Evolutionary conservation across 2,888 invertebrate genomes (phyloP).

Genomic region (Eurois occulta): DNA sequence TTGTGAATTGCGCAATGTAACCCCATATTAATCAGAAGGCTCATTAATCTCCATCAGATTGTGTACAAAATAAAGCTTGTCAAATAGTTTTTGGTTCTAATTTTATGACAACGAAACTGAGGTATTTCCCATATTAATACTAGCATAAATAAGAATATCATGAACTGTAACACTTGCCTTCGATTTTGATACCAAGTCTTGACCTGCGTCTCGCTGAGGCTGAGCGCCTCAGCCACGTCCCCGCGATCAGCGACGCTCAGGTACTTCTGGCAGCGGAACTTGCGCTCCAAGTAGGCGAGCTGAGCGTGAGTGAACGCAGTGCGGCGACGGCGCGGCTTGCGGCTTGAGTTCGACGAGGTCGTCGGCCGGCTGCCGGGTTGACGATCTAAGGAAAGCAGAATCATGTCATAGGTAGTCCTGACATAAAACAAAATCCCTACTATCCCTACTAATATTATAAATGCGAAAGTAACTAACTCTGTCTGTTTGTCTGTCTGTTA

Average conservation of each 20-base stretch:
- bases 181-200: constrained; percentile 99
- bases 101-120: background rate
- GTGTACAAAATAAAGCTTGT: background rate
- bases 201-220: constrained; percentile 97
- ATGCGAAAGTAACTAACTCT: too few species aligned
- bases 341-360: constrained; percentile 86
- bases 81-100: background rate
- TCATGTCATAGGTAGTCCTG: background rate
- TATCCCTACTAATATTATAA: too few species aligned
- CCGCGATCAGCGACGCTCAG: constrained; percentile 97
- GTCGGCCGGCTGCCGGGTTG: constrained; percentile 71
- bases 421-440: background rate
- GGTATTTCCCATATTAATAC: background rate
- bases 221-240: constrained; percentile 97
- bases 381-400: constrained; percentile 73
- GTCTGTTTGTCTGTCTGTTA: too few species aligned
- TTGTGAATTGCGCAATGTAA: background rate
- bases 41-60: background rate
- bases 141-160: background rate
- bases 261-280: constrained; percentile 98
- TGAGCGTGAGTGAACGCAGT: constrained; percentile 99
- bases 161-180: constrained; percentile 89
- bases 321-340: constrained; percentile 95
- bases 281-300: constrained; percentile 96
- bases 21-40: background rate